These are phyloP conservation scores for Sebastes matsubarae DNA, from an alignment of 2,797 vertebrate species.

Conservation along the genomic window DNA sequence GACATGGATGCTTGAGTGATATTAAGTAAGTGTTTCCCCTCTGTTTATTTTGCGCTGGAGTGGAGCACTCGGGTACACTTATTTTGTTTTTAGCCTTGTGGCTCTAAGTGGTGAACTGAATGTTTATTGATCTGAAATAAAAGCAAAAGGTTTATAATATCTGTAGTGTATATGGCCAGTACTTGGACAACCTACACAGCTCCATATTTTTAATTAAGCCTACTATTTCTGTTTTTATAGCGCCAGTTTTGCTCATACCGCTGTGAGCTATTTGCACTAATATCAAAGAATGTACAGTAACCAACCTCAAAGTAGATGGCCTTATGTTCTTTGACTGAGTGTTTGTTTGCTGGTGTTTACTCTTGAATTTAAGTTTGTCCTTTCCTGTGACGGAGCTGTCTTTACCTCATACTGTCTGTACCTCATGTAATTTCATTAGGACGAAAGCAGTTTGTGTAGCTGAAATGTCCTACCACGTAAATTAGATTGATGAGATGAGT, in stretches of 20 bases:
- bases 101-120: background rate
- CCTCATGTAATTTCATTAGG: background rate
- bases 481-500: constrained; percentile 10
- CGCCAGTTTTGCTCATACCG: background rate
- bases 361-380: constrained; percentile 7
- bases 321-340: background rate
- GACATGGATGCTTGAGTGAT: background rate
- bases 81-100: constrained; percentile 1
- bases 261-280: background rate
- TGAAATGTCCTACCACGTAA: background rate
- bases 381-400: constrained; percentile 7
- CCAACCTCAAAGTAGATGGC: background rate
- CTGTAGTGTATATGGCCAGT: background rate
- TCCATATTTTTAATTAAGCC: constrained; percentile 13
- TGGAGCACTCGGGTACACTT: background rate
- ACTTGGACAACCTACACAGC: background rate
- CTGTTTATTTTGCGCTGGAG: background rate
- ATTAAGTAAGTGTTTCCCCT: background rate
- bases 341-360: background rate
- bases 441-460: constrained; percentile 1
- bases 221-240: background rate
- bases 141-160: constrained; percentile 4
- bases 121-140: constrained; percentile 11
- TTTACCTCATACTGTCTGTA: background rate
- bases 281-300: background rate